Percentiles rank a stretch among this genome's conserved stretches.
phyloP scores from a whole-genome alignment of 2,888 invertebrate genomes.

The Brachyptera putata region DNA sequence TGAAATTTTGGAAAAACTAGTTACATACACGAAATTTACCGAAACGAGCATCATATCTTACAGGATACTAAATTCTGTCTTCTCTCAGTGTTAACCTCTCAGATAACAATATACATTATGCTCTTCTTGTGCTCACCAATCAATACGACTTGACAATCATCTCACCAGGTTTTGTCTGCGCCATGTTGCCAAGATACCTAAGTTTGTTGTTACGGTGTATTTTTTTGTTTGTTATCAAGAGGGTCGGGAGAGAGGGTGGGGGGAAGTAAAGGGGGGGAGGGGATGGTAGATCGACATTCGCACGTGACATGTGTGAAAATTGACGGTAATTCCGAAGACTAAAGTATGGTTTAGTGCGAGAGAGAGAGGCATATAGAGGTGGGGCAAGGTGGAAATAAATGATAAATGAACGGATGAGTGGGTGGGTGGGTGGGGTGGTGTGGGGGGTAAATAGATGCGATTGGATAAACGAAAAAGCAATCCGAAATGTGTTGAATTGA shows the following conservation, averaged over 20 bases:
- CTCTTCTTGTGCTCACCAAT: no score
- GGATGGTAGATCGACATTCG: not conserved
- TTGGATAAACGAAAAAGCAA: conserved; percentile 9
- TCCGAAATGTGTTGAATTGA: not conserved
- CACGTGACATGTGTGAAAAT: conserved; percentile 1
- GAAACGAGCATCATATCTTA: no score
- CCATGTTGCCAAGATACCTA: no score
- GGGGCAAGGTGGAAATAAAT: not conserved
- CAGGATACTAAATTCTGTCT: no score
- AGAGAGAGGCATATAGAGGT: no score
- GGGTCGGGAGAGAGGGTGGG: not conserved
- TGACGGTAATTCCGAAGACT: not conserved
- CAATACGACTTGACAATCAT: no score
- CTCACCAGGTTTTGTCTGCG: no score
- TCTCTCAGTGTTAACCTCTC: no score
- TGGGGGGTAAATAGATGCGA: not conserved
- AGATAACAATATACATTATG: no score
- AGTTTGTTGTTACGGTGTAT: no score
- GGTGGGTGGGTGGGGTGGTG: not conserved
- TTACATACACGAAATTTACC: no score
- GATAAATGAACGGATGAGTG: not conserved
- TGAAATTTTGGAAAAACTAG: no score
- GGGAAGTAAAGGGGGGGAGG: not conserved
- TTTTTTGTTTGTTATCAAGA: not conserved
- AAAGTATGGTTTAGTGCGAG: not conserved